Evolutionary conservation across 2,888 invertebrate genomes (phyloP).

Genomic region (Pristionchus arcanus): DNA sequence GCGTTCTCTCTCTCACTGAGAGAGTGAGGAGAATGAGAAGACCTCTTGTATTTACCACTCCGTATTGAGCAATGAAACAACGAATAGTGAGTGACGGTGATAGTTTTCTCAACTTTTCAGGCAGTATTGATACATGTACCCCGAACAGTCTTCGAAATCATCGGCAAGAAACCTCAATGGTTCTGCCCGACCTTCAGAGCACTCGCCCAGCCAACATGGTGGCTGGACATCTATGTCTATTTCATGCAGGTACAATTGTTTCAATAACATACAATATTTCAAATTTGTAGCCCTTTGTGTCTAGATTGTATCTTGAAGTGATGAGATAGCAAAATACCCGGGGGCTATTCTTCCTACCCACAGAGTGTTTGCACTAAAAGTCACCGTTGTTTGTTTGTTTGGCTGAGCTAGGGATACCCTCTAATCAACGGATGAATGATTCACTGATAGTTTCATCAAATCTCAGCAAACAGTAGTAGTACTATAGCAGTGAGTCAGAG

Average conservation of each 20-base stretch:
- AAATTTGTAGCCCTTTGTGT: background rate
- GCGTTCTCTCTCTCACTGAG: background rate
- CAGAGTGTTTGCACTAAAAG: background rate
- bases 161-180: background rate
- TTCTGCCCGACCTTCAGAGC: conserved; percentile 21
- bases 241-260: background rate
- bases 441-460: background rate
- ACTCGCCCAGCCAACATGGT: background rate
- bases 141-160: background rate
- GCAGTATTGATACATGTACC: conserved; percentile 7
- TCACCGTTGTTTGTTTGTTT: background rate
- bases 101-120: background rate
- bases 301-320: background rate
- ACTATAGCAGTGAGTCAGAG: background rate
- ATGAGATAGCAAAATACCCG: background rate
- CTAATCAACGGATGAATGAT: background rate
- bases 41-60: too few species aligned
- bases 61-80: too few species aligned
- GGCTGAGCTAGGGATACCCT: background rate
- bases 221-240: conserved; percentile 21
- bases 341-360: background rate
- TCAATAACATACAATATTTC: background rate
- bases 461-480: background rate
- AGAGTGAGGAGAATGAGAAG: too few species aligned
- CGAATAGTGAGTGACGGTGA: background rate